Evolutionary conservation across 2,113 vertebrate genomes (phyloP), one percentile per base, ranked within the genome.

Genomic region (Rhinolophus sinicus): DNA sequence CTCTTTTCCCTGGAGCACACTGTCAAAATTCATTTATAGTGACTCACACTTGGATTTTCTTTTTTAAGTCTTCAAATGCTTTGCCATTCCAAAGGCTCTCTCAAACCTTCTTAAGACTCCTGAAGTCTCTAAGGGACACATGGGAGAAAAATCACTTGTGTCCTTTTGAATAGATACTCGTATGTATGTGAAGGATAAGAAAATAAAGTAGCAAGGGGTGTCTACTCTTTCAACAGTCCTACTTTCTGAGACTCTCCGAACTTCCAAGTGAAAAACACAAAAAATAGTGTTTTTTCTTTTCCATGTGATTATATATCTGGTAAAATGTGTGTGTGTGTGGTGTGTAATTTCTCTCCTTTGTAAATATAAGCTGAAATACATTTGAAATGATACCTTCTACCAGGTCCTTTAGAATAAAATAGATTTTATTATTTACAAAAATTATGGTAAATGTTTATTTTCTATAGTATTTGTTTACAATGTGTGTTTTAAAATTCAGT

Each of bases 401-500:
- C 44, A 80, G 16, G 90, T 89, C 72, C 40, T 65, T 93, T 81
- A 91, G 62, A 65, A 44, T 44, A 67, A 94, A 94, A 67, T 33
- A 81, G 21, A 28, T 70, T 69, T 84, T 78, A 62, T 77, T 81
- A 89, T 89, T 87, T 94, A 92, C 35, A 90, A 84, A 98, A 84
- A 77, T 84, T 84, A 58, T 93, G 35, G 22, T n/a, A 93, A 92
- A 89, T 87, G 21, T 14, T 26, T 67, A 91, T 88, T 83, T 13
- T 93, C 54, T 84, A 13, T 26, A 50, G n/a, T 73, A 64, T 81
- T 84, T 86, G 50, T 93, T 81, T 69, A 50, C 21, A 54, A 50
- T 76, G 38, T 87, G 15, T 90, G 22, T 94, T 94, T 97, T 91
- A 70, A 95, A 86, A 90, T 83, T 94, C 76, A 78, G 18, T 90